Evolutionary conservation across 1,140 invertebrate genomes (phyloP), one percentile per base, ranked within the genome.

Genomic region (Drosophila hydei): DNA sequence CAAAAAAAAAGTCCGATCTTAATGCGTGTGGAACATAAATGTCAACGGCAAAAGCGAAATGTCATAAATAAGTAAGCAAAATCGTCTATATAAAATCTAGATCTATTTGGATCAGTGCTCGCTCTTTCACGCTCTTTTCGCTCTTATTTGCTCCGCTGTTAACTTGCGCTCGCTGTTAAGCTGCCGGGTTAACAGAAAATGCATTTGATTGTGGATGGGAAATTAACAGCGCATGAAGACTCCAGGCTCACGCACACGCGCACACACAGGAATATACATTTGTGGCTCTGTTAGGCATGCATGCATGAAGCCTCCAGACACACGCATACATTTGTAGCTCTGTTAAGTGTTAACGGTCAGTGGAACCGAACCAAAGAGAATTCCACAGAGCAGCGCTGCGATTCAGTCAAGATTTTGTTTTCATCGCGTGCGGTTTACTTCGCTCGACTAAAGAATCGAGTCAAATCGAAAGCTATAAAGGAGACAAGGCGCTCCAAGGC

Each of bases 341-440:
- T 54, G 40, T 42, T 51, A 43, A 18, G 21, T 55, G 70, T 47
- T 51, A 36, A 76, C 72, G 72, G 52, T 63, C 30, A 30, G 40
- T 25, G 65, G 63, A 51, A 75, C 63, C 72, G 83, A 87, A 47
- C 42, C 58, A 45, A 88, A 74, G 75, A 87, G 83, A 56, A 76
- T 76, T 61, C 58, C 51, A 65, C 47, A 43, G 27, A 51, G 54
- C 42, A 61, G 71, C 25, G 55, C 40, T 59, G 48, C 58, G 62
- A 54, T 70, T 88, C 84, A 88, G 72, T 88, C 62, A 77, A 79
- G 79, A 79, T 68, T 79, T 75, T 69, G 72, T 75, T 71, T 68
- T 63, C 78, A 76, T 48, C 55, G 54, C 84, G 84, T 83, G 65
- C 54, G 79, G 84, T 87, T 88, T 75, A 72, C 70, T 58, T 60